phyloP scores from a whole-genome alignment of 2,113 vertebrate genomes.

The Ochotona princeps region DNA sequence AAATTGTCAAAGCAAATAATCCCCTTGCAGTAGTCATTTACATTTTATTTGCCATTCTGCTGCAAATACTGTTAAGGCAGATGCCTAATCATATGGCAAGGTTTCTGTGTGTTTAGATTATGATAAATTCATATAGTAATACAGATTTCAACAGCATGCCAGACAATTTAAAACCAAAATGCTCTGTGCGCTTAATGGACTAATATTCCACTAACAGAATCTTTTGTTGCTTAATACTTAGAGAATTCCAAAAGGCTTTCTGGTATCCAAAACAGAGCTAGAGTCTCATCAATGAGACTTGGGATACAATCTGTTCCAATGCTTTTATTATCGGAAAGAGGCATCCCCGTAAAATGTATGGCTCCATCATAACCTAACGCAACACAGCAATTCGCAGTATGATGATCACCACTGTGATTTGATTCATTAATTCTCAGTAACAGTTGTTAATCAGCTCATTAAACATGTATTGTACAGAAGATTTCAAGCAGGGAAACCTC shows the following conservation, averaged over 20 bases:
- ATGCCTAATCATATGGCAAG: constrained; percentile 61
- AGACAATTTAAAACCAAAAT: constrained; percentile 68
- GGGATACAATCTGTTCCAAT: constrained; percentile 76
- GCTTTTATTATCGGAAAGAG: constrained; percentile 77
- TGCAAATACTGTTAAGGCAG: constrained; percentile 45
- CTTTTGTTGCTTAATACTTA: constrained; percentile 39
- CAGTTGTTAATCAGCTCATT: constrained; percentile 90
- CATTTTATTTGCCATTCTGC: constrained; percentile 43
- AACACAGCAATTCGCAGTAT: constrained; percentile 87
- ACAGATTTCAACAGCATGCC: constrained; percentile 53
- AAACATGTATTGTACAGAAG: constrained; percentile 86
- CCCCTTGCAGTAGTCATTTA: constrained; percentile 43
- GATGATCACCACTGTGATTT: constrained; percentile 87
- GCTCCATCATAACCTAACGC: constrained; percentile 84
- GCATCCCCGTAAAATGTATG: constrained; percentile 79
- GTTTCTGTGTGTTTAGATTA: constrained; percentile 51
- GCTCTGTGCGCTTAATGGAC: constrained; percentile 45
- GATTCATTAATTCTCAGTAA: constrained; percentile 89
- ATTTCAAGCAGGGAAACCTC: constrained; percentile 85
- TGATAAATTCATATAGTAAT: constrained; percentile 46
- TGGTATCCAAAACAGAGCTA: constrained; percentile 15
- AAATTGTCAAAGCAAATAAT: constrained; percentile 50
- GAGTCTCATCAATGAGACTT: constrained; percentile 70
- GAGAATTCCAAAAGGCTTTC: constrained; percentile 45
- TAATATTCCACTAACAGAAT: constrained; percentile 60